Conservation (phyloP, 2,797 vertebrate genomes). For the Pampus argenteus region DNA sequence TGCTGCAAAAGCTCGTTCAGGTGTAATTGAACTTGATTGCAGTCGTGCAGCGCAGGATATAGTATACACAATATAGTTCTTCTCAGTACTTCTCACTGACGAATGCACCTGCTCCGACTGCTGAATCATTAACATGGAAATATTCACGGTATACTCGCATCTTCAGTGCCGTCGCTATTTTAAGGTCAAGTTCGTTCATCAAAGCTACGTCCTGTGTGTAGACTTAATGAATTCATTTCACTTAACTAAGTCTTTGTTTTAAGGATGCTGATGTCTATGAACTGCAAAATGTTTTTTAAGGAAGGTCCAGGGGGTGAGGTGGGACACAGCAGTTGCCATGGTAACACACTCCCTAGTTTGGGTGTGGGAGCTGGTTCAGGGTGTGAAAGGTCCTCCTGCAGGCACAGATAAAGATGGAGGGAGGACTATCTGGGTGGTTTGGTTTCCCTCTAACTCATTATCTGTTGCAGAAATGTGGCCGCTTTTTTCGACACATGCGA, state of each 20-base stretch:
- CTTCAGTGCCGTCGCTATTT: conserved; percentile 15
- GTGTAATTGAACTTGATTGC: conserved; percentile 6
- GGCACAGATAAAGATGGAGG: conserved; percentile 79
- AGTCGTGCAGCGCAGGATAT: background rate
- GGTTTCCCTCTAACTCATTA: conserved; percentile 69
- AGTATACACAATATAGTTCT: conserved; percentile 7
- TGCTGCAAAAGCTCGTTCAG: conserved; percentile 5
- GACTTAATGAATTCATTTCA: conserved; percentile 9
- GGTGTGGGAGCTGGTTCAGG: conserved; percentile 71
- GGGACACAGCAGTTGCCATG: conserved; percentile 53
- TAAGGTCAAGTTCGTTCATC: conserved; percentile 53
- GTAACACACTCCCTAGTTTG: conserved; percentile 64
- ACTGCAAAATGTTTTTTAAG: background rate
- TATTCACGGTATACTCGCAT: conserved; percentile 18
- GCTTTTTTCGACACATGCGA: conserved; percentile 44
- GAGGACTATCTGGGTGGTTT: conserved; percentile 73
- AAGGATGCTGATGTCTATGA: background rate
- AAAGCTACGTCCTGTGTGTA: conserved; percentile 2
- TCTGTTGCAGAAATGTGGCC: conserved; percentile 69
- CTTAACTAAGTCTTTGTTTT: background rate
- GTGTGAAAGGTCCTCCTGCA: conserved; percentile 63
- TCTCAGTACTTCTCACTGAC: conserved; percentile 36
- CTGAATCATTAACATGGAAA: conserved; percentile 39
- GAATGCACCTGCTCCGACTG: conserved; percentile 36
- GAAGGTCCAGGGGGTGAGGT: conserved; percentile 12